Base-by-base conservation (phyloP, 2,113 vertebrate genomes). In the Salvelinus fontinalis region DNA sequence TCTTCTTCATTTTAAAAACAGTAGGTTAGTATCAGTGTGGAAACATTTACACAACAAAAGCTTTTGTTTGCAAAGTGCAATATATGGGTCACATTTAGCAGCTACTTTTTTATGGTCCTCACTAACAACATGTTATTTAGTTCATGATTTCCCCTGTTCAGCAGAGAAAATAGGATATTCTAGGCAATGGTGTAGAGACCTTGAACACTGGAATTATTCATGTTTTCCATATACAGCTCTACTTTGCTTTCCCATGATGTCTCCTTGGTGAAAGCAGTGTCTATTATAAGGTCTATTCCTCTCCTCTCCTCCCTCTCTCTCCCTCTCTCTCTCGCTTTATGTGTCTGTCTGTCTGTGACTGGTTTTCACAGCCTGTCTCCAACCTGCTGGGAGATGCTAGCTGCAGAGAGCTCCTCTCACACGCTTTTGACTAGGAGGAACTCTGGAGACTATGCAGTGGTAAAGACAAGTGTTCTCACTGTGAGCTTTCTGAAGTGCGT, bases 171-270 rank as follows among this genome's bases (percentile, higher is more conserved):
- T 44, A 44, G 3, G 9, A 12, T 44, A 65, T 22, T 24, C 26
- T 14, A 27, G 13, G 64, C 64, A 66, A 14, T 26, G 13, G 13
- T 16, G 26, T 67, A 67, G 16, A 67, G 65, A 82, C 80, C 84
- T 89, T 88, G 84, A 87, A 87, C 74, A 77, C 26, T 70, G 66
- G 73, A 27, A 60, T 84, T 82, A 76, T 84, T 78, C 75, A 75
- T 20, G 65, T 67, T 26, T 27, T 67, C 27, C 13, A 5, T 14
- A 31, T 26, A 67, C 27, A 16, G 27, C 75, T 66, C 67, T 44
- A 71, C 74, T 70, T 76, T 79, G 0, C 77, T 86, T 81, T 76
- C 18, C 22, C 48, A 71, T 57, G 59, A 81, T 70, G 65, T 88
- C 69, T 85, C 79, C 77, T 84, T 77, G 73, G 78, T 87, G 80